These are phyloP conservation scores for Tauraco erythrolophus DNA, from an alignment of 2,113 vertebrate genomes.

Conservation along the genomic window DNA sequence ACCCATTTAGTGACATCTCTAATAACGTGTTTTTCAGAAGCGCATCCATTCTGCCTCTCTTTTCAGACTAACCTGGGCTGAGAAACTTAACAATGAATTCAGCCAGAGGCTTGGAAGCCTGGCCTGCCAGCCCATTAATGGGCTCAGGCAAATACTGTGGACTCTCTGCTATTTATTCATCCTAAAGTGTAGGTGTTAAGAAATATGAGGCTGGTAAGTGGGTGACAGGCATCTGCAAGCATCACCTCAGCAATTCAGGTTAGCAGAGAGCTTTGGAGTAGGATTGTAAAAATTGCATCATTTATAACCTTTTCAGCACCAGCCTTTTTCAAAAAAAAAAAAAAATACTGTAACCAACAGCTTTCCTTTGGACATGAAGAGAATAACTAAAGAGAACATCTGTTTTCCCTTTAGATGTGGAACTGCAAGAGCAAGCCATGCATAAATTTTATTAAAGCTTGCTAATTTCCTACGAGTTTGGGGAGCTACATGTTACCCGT, in stretches of 20 bases:
- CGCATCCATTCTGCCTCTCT: background rate
- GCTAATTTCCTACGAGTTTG: slow-evolving; percentile 40
- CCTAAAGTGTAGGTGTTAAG: slow-evolving; percentile 10
- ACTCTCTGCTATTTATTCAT: slow-evolving; percentile 6
- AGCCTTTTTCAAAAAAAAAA: background rate
- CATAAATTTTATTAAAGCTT: slow-evolving; percentile 63
- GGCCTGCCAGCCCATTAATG: background rate
- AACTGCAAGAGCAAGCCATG: slow-evolving; percentile 47
- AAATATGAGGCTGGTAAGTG: slow-evolving; percentile 24
- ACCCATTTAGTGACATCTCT: background rate
- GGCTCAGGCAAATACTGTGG: background rate
- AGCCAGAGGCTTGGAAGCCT: background rate
- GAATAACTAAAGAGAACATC: slow-evolving; percentile 67
- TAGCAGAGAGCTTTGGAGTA: slow-evolving; percentile 18
- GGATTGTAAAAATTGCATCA: slow-evolving; percentile 33
- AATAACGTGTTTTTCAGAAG: background rate
- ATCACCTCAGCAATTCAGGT: slow-evolving; percentile 16
- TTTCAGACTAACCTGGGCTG: background rate
- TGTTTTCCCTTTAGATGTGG: slow-evolving; percentile 67
- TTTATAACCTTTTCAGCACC: slow-evolving; percentile 52
- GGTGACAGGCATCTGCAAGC: slow-evolving; percentile 32
- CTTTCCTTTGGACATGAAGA: slow-evolving; percentile 37
- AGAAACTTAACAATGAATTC: background rate
- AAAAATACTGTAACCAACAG: slow-evolving; percentile 33
- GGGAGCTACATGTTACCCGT: background rate